These are phyloP conservation scores for Tachyglossus aculeatus DNA, from an alignment of 2,797 vertebrate genomes.

Conservation along the genomic window DNA sequence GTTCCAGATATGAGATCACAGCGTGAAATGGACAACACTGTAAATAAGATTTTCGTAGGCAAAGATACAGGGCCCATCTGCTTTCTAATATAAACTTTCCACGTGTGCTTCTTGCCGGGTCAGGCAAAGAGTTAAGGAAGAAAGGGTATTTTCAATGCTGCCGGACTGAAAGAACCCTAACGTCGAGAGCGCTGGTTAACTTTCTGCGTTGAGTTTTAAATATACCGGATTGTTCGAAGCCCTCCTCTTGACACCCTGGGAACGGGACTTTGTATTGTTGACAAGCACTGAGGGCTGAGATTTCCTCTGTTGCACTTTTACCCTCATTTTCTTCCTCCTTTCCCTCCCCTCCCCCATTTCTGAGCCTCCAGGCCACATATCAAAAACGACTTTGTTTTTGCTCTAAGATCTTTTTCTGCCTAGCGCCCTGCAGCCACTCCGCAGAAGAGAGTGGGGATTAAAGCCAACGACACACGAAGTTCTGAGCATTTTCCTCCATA, in stretches of 20 bases:
- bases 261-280: not conserved
- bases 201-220: constrained; percentile 1
- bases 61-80: constrained; percentile 79
- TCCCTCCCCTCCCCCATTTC: too few species aligned
- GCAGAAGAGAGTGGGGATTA: too few species aligned
- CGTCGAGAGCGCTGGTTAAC: not conserved
- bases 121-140: constrained; percentile 40
- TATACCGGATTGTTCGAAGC: not conserved
- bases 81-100: constrained; percentile 69
- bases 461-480: too few species aligned
- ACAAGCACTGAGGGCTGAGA: not conserved
- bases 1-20: constrained; percentile 85
- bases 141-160: constrained; percentile 40
- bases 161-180: constrained; percentile 33
- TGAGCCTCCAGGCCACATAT: not conserved
- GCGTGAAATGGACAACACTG: constrained; percentile 78
- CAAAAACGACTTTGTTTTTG: not conserved
- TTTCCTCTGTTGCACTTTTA: not conserved
- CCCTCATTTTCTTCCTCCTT: not conserved
- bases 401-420: not conserved
- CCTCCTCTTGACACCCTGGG: not conserved
- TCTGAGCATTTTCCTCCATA: too few species aligned
- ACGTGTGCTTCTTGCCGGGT: constrained; percentile 54
- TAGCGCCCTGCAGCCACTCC: too few species aligned
- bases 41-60: constrained; percentile 80